Evolutionary conservation across 2,797 vertebrate species (phyloP).

Genomic region (Fratercula arctica): DNA sequence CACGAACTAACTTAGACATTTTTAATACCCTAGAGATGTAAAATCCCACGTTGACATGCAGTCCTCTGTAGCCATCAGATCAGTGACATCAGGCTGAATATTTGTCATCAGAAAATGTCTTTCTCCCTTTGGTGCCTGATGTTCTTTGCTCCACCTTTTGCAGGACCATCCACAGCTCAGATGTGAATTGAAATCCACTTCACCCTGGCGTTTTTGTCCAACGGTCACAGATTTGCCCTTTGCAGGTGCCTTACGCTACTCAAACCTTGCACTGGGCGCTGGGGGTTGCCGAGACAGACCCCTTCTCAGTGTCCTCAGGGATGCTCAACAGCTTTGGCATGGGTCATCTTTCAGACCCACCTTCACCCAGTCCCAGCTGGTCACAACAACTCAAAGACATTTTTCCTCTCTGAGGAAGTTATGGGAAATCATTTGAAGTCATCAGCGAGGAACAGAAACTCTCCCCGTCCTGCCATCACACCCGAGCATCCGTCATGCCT

Average conservation of each 20-base stretch:
- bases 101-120: background rate
- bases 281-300: background rate
- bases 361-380: accelerated
- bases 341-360: background rate
- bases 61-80: background rate
- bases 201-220: background rate
- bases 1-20: background rate
- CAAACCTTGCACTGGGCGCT: background rate
- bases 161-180: background rate
- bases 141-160: background rate
- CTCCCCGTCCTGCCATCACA: background rate
- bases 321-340: background rate
- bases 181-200: background rate
- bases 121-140: background rate
- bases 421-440: background rate
- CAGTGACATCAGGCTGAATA: background rate
- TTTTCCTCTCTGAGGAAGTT: background rate
- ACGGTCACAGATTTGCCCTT: background rate
- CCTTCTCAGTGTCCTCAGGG: background rate
- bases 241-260: background rate
- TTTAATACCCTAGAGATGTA: background rate
- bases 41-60: background rate
- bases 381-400: background rate
- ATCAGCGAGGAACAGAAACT: background rate
- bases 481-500: background rate